These are phyloP conservation scores for Chromobotia macracanthus DNA, from an alignment of 2,797 vertebrate species.

Conservation along the genomic window DNA sequence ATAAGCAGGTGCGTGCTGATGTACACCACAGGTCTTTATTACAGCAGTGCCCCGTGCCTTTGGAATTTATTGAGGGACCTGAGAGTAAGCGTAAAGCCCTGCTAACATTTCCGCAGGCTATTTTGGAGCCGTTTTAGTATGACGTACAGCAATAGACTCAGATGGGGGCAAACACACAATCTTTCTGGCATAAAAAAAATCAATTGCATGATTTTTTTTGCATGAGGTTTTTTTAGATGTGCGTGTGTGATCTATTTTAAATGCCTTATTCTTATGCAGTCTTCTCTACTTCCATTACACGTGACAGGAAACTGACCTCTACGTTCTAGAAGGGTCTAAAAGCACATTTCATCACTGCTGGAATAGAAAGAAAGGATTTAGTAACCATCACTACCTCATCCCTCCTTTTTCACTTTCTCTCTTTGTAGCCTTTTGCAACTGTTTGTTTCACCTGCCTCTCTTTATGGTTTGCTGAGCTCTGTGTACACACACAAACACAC, in stretches of 20 bases:
- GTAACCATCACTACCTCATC: background rate
- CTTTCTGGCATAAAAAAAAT: background rate
- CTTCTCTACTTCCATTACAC: background rate
- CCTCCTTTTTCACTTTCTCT: background rate
- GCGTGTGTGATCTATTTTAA: background rate
- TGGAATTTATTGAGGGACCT: conserved; percentile 42
- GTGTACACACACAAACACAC: background rate
- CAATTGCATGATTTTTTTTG: background rate
- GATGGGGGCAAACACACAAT: conserved; percentile 9
- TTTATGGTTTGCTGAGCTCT: background rate
- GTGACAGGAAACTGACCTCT: conserved; percentile 29
- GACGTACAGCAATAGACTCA: background rate
- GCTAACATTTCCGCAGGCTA: conserved; percentile 32
- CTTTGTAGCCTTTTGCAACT: conserved; percentile 18
- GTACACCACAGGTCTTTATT: conserved; percentile 34
- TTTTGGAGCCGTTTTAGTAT: conserved; percentile 21
- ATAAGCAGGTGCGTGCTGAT: conserved; percentile 47
- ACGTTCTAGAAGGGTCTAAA: conserved; percentile 3
- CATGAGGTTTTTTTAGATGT: too few species aligned
- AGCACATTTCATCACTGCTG: conserved; percentile 4
- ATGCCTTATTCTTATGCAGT: conserved; percentile 4
- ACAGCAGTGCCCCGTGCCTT: conserved; percentile 40
- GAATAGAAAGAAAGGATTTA: background rate
- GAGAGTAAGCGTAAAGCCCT: conserved; percentile 16
- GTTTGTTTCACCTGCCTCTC: conserved; percentile 33